These are phyloP conservation scores for Eulemur mongoz DNA, from an alignment of 2,797 vertebrate genomes.

Conservation along the genomic window DNA sequence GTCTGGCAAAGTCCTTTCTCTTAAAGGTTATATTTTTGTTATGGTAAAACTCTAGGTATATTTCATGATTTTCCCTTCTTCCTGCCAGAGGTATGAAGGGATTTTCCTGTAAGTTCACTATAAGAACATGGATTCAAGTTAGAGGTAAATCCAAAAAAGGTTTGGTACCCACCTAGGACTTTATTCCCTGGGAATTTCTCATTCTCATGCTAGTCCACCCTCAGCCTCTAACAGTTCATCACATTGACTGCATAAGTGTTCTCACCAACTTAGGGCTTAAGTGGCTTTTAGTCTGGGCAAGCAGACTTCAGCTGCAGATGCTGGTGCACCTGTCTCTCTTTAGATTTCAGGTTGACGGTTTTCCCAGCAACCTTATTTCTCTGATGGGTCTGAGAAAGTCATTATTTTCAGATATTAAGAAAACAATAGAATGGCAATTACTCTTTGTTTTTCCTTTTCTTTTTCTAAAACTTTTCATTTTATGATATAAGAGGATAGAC, in stretches of 20 bases:
- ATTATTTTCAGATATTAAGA: too few species aligned
- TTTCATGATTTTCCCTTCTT: neutral
- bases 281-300: too few species aligned
- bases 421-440: too few species aligned
- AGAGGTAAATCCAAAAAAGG: neutral
- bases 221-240: neutral
- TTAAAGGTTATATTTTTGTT: neutral
- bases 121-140: neutral
- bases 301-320: rapidly evolving
- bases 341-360: neutral
- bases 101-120: too few species aligned
- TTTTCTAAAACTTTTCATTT: too few species aligned
- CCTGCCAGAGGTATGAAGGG: neutral
- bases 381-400: too few species aligned
- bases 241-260: neutral
- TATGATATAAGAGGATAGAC: too few species aligned
- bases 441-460: too few species aligned
- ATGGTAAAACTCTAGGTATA: neutral
- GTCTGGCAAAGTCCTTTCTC: neutral
- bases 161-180: too few species aligned
- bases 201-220: neutral
- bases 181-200: neutral
- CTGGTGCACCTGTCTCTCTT: neutral
- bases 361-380: neutral
- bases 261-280: rapidly evolving